Conservation (phyloP, 2,888 invertebrate species). For the Drosophila paranaensis region DNA sequence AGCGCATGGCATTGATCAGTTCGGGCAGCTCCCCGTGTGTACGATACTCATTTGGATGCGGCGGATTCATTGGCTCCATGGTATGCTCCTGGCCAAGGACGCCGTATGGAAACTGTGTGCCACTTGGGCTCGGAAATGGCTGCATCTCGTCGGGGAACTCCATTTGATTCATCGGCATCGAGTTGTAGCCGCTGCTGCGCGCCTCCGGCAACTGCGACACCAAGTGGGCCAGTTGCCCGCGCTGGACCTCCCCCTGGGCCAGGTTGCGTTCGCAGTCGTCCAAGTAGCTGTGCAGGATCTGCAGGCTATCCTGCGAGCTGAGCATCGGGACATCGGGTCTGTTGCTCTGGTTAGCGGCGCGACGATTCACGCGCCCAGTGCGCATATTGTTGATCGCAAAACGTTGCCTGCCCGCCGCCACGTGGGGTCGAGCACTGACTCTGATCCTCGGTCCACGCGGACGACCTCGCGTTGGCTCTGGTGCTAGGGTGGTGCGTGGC, state of each 20-base stretch:
- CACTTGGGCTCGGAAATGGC: not conserved
- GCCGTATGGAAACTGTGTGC: too few species aligned
- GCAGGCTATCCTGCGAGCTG: not conserved
- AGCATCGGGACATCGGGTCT: not conserved
- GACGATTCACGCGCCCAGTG: not conserved
- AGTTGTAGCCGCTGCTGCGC: not conserved
- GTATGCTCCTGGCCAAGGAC: not conserved
- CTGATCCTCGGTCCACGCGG: not conserved
- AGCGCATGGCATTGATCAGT: not conserved
- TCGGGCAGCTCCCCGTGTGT: not conserved
- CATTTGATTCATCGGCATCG: not conserved
- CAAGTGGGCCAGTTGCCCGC: not conserved
- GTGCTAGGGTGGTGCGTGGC: not conserved
- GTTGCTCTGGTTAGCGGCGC: too few species aligned
- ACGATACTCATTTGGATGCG: not conserved
- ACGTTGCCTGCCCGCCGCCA: not conserved
- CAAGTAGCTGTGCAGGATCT: not conserved
- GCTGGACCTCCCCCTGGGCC: not conserved
- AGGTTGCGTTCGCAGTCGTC: conserved; percentile 1
- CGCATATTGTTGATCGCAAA: too few species aligned
- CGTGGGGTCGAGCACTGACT: not conserved
- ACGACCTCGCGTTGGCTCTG: not conserved
- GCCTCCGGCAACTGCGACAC: not conserved
- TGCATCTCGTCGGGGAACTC: not conserved
- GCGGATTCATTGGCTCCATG: not conserved